Percentiles rank a stretch among this genome's conserved stretches.
Evolutionary conservation across 2,888 invertebrate species (phyloP).

Genomic region (Andrena minutula): DNA sequence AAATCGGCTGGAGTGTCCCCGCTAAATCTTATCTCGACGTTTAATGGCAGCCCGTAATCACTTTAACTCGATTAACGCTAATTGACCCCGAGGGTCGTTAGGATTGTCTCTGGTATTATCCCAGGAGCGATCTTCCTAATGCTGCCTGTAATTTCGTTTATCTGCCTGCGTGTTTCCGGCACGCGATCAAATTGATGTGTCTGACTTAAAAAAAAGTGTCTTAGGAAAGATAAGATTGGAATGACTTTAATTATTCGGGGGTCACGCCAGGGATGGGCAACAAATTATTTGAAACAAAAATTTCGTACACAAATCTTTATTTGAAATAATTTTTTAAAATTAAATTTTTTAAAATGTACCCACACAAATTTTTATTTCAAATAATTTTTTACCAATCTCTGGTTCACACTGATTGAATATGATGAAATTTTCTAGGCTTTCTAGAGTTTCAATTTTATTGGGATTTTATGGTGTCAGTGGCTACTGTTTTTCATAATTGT

Average conservation of each 20-base stretch:
- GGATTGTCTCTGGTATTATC: constrained; percentile 2
- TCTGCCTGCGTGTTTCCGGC: not conserved
- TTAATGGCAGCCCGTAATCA: constrained; percentile 1
- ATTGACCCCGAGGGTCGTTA: constrained; percentile 19
- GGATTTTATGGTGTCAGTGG: constrained; percentile 15
- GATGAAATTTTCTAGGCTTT: constrained; percentile 6
- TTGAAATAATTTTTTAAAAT: too few species aligned
- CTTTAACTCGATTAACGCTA: constrained; percentile 28
- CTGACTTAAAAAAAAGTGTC: too few species aligned
- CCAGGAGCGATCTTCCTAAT: not conserved
- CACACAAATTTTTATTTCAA: too few species aligned
- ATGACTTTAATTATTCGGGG: too few species aligned
- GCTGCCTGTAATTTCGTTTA: constrained; percentile 1
- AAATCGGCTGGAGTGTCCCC: not conserved
- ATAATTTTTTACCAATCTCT: too few species aligned
- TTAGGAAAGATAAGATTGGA: not conserved
- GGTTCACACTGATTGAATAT: not conserved
- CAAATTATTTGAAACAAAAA: too few species aligned
- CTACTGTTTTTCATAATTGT: not conserved
- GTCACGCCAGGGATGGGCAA: not conserved
- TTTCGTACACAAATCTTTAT: too few species aligned
- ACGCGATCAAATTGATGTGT: not conserved
- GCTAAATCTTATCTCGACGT: not conserved
- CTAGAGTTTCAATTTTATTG: constrained; percentile 36
- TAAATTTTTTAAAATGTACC: too few species aligned